These are phyloP conservation scores for Metellina segmentata DNA, from an alignment of 2,888 invertebrate genomes.

Conservation along the genomic window DNA sequence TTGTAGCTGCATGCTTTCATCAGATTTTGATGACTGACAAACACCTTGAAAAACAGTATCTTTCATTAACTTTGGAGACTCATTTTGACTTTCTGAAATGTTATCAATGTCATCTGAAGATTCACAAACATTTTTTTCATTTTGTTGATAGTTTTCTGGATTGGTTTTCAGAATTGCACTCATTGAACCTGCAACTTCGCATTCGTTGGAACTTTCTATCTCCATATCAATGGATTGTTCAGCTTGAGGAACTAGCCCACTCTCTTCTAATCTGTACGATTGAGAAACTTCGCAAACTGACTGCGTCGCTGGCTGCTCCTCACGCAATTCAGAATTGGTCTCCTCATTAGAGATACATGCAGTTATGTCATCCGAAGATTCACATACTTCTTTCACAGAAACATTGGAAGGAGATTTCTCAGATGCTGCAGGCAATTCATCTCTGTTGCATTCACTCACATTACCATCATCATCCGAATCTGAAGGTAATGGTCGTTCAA, in stretches of 20 bases:
- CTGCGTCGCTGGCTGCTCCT: not conserved
- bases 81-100: not conserved
- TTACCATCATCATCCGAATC: conserved; percentile 9
- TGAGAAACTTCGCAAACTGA: conserved; percentile 67
- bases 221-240: not conserved
- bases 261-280: conserved; percentile 33
- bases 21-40: conserved; percentile 54
- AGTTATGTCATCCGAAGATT: conserved; percentile 47
- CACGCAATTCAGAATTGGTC: conserved; percentile 6
- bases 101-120: conserved; percentile 59
- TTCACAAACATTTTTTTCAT: conserved; percentile 52
- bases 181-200: conserved; percentile 21
- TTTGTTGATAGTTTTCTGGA: not conserved
- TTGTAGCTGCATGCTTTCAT: conserved; percentile 6
- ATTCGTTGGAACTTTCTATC: conserved; percentile 53
- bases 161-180: not conserved
- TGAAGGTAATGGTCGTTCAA: conserved; percentile 1
- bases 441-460: conserved; percentile 20
- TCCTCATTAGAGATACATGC: not conserved
- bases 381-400: conserved; percentile 39
- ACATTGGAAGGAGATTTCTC: not conserved
- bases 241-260: not conserved
- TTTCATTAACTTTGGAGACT: not conserved
- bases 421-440: not conserved
- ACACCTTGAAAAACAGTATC: conserved; percentile 20